phyloP scores from a whole-genome alignment of 2,113 vertebrate species.

The Rissa tridactyla region DNA sequence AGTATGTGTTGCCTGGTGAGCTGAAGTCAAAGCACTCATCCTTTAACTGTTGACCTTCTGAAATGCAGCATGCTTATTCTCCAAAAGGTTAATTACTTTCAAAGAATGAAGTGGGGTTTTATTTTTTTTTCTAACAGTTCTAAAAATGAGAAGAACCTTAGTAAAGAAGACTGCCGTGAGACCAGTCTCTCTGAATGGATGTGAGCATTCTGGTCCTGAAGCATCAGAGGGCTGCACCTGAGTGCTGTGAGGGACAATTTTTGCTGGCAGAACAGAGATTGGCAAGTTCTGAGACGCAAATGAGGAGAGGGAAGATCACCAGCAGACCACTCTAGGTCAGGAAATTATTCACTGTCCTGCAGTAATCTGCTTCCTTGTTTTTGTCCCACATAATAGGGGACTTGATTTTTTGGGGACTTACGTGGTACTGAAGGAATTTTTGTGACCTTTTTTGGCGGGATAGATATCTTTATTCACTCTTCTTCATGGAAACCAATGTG shows the following conservation, averaged over 20 bases:
- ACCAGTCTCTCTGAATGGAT: not conserved
- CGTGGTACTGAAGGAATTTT: not conserved
- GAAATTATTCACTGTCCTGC: not conserved
- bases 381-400: not conserved
- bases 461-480: not conserved
- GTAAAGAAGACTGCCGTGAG: not conserved
- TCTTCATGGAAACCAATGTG: not conserved
- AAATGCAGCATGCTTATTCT: not conserved
- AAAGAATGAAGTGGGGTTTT: not conserved
- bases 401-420: not conserved
- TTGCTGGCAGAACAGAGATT: not conserved
- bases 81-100: not conserved
- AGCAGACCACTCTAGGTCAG: not conserved
- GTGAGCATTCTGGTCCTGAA: not conserved
- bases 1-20: not conserved
- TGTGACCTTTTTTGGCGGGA: not conserved
- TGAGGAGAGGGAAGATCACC: not conserved
- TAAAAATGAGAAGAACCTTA: not conserved
- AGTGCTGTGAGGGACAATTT: not conserved
- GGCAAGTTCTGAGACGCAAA: not conserved
- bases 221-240: not conserved
- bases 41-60: not conserved
- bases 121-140: not conserved
- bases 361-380: not conserved
- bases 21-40: not conserved